Evolutionary conservation across 92 coral and sea anemone genomes (phyloP), one percentile per base, ranked within the genome.

Genomic region (Porites rus): DNA sequence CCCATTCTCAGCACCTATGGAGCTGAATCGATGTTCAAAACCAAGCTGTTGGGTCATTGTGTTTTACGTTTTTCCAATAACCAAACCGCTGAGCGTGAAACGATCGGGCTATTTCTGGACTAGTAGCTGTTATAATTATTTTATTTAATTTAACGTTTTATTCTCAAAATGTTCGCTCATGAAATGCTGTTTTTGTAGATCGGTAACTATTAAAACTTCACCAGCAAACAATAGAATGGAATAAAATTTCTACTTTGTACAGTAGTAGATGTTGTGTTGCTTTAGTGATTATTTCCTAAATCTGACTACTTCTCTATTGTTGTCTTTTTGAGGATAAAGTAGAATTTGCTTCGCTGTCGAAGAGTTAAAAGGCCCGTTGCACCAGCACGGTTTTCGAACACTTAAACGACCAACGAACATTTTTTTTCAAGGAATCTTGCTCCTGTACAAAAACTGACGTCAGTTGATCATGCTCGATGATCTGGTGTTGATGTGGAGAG

Each of bases 181-280:
- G 61, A 52, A 51, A 73, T 73, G 11, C 31, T 51, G 46, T 38
- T 52, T 50, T 73, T 21, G 62, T 51, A 51, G 62, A 38, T 38
- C 46, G 46, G 46, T 38, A 38, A 38, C 46, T 38, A 38, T 38
- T 38, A 38, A 38, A 38, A 38, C 46, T 20, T 51, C 65, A 56
- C 59, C 52, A 50, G 75, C n/a, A 51, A 69, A 16, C 0, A 20
- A 81, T 50, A 2, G 58, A 28, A 81, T 60, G 70, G 69, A 81
- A 81, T 81, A 81, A 81, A 24, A 80, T 64, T 70, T 69, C n/a
- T 69, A 54, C 69, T 59, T 58, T 58, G 77, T 81, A 25, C 59
- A 69, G 56, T 20, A 24, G 19, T 22, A 6, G 19, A n/a, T 7
- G 51, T 14, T 60, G n/a, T 60, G 1, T 51, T 56, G 28, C n/a